Evolutionary conservation across 2,113 vertebrate genomes (phyloP).

Genomic region (Phrynosoma platyrhinos): DNA sequence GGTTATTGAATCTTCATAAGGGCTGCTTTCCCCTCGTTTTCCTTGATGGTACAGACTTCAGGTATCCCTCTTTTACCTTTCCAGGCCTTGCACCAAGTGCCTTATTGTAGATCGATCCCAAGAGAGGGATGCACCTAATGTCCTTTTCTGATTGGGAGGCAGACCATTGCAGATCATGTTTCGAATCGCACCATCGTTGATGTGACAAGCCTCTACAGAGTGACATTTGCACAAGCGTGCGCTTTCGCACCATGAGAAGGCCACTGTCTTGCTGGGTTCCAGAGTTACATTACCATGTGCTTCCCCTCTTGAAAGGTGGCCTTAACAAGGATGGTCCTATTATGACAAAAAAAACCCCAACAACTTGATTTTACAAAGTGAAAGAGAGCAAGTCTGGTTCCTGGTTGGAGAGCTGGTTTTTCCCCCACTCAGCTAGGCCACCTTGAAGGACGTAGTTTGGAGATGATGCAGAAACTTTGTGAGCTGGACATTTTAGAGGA

Average conservation of each 20-base stretch:
- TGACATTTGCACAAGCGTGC: too few species aligned
- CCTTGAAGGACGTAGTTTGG: too few species aligned
- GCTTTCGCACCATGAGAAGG: too few species aligned
- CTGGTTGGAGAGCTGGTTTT: neutral
- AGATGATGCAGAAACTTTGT: too few species aligned
- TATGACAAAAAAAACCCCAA: neutral
- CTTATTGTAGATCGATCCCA: neutral
- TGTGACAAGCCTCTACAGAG: neutral
- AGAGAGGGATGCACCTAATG: neutral
- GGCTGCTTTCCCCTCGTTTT: neutral
- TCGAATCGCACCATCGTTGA: too few species aligned
- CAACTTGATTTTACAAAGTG: neutral
- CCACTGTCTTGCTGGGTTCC: neutral
- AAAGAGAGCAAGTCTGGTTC: neutral
- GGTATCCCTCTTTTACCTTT: neutral
- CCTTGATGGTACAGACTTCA: neutral
- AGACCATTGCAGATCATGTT: neutral
- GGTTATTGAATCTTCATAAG: neutral
- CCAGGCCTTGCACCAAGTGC: conserved; percentile 19
- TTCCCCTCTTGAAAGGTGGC: neutral
- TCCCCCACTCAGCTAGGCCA: too few species aligned
- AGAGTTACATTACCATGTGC: neutral
- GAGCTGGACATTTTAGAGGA: neutral
- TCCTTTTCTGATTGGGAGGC: neutral
- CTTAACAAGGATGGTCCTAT: too few species aligned